phyloP scores from a whole-genome alignment of 2,888 invertebrate species.

The Lasioglossum zephyrum region DNA sequence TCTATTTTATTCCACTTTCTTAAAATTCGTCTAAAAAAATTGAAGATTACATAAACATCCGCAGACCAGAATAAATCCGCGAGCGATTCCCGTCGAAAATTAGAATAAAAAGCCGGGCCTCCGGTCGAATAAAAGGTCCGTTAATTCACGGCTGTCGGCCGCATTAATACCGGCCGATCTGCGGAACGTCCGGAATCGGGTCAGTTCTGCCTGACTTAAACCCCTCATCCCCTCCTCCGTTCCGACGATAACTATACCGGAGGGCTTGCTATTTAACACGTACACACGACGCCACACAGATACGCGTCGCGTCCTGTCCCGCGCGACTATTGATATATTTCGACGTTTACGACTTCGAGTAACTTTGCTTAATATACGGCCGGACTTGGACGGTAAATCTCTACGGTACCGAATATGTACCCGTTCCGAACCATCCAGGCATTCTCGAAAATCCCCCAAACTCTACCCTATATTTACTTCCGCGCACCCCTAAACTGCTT shows the following conservation, averaged over 20 bases:
- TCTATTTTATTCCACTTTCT: too few species aligned
- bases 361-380: conserved; percentile 79
- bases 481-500: conserved; percentile 24
- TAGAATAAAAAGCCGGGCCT: conserved; percentile 16
- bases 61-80: conserved; percentile 16
- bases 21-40: too few species aligned
- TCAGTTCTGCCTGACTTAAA: conserved; percentile 64
- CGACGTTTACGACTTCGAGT: conserved; percentile 81
- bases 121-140: conserved; percentile 40
- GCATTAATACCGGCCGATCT: conserved; percentile 60
- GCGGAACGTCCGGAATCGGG: conserved; percentile 61
- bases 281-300: conserved; percentile 34
- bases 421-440: conserved; percentile 50
- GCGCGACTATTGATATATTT: conserved; percentile 80
- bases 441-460: conserved; percentile 40
- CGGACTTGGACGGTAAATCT: conserved; percentile 78
- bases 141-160: conserved; percentile 51
- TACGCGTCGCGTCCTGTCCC: conserved; percentile 30
- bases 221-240: not conserved
- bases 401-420: conserved; percentile 71
- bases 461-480: not conserved
- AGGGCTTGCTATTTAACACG: conserved; percentile 68
- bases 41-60: too few species aligned
- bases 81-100: not conserved
- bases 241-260: conserved; percentile 55